These are phyloP conservation scores for Mustela lutreola DNA, from an alignment of 2,113 vertebrate species.

Conservation along the genomic window DNA sequence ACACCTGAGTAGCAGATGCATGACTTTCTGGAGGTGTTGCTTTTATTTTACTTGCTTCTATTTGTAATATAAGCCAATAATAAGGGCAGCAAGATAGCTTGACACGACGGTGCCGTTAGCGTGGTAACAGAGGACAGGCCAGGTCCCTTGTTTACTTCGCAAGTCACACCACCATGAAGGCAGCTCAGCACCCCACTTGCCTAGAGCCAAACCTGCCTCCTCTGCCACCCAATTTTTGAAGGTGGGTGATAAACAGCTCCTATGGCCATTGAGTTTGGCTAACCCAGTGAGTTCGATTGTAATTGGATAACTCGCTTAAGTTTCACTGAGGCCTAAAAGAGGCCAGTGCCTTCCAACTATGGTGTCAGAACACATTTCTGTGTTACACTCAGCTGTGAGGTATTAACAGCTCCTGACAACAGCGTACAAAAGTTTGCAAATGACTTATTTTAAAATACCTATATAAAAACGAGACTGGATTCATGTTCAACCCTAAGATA, in stretches of 20 bases:
- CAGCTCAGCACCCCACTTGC: background rate
- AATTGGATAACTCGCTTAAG: conserved; percentile 56
- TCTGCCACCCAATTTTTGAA: background rate
- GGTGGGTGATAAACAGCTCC: conserved; percentile 33
- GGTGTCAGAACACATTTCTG: conserved; percentile 15
- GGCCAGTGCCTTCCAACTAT: background rate
- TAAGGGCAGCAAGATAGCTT: background rate
- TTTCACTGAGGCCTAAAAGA: conserved; percentile 36
- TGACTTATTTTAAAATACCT: conserved; percentile 42
- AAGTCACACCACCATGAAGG: background rate
- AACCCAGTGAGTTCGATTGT: conserved; percentile 1
- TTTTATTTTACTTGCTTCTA: conserved; percentile 47
- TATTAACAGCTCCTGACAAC: conserved; percentile 39
- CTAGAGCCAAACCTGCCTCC: background rate
- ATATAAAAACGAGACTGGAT: background rate
- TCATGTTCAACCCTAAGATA: background rate
- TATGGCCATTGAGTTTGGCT: conserved; percentile 48
- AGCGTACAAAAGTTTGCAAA: background rate
- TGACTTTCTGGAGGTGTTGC: background rate
- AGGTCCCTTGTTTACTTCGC: background rate
- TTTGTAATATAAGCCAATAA: background rate
- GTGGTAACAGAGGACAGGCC: background rate
- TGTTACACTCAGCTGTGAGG: conserved; percentile 17
- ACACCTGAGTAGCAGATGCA: background rate
- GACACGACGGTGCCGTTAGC: background rate